Base-by-base conservation (phyloP, 2,888 invertebrate genomes). In the Tolmerus cingulatus region DNA sequence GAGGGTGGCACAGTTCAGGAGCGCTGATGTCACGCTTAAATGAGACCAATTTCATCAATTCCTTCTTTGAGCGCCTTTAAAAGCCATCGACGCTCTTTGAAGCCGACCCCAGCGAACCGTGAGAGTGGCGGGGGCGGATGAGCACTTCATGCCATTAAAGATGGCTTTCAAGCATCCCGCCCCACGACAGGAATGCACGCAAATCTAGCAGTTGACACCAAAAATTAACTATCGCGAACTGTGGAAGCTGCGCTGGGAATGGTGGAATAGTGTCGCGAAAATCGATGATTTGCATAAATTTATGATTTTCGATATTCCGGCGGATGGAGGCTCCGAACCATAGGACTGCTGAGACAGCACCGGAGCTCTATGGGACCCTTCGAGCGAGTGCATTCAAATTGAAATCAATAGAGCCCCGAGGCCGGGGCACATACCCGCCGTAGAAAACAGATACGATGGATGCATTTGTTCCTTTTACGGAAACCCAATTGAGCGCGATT, bases 211-310 rank as follows among this genome's bases (percentile, higher is more conserved):
- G 37, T 76, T 76, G 76, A 76, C 76, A 76, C 34, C 34, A 76
- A 76, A 76, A 37, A 66, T 66, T 66, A 66, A 66, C 66, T 27
- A 66, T 66, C 27, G 27, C 23, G 66, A 66, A 19, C 55, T 55
- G 19, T 57, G 23, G 5, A 66, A 66, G 23, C 27, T 57, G n/a
- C 9, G 9, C 57, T 19, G 57, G 7, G 57, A n/a, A 23, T 23
- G 19, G 23, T 9, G 2, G 57, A 74, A 30, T 40, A 40, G 40
- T 3, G 40, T 2, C 40, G 40, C n/a, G 76, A 76, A 76, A 76
- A 76, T 76, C 76, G 76, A 76, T 76, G 76, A 34, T 37, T 76
- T 19, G 76, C 76, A 76, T 76, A 76, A 76, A 76, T 34, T 76
- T 76, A 30, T 34, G 76, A 76, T 76, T 34, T 76, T 76, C 76